Base-by-base conservation (phyloP, 2,888 invertebrate species). In the Gandaritis pyraliata region DNA sequence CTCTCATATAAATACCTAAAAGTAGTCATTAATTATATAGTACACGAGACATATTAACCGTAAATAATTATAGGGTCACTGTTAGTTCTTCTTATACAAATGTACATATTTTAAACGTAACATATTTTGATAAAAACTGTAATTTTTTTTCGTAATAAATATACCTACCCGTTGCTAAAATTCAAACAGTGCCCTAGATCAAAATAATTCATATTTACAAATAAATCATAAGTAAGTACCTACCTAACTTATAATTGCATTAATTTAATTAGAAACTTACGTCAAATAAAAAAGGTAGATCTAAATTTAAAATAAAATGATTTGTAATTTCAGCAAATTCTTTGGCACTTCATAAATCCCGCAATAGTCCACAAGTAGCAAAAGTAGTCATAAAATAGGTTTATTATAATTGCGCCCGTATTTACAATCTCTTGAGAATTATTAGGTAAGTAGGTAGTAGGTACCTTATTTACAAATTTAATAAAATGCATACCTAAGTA, bases 331-430 rank as follows among this genome's bases (percentile, higher is more conserved):
- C 36, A 51, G 41, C 47, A 58, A 58, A 57, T 30, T 70, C 66
- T 69, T 70, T 70, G 70, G 70, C 66, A 68, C 66, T 61, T 59
- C 55, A 55, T 36, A 59, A 68, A 65, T 51, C 55, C 41, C 10
- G 16, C 47, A 47, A 46, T 47, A 15, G 11, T 52, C 36, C 33
- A 15, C 15, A 15, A 15, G n/a, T 33, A 39, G 8, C n/a, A n/a
- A n/a, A n/a, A n/a, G n/a, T n/a, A n/a, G 16, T 43, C 41, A 41
- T 15, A 33, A 52, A 38, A 46, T 39, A 52, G 18, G 10, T 45
- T 52, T 41, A 39, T 8, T 11, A 29, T 39, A 45, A 43, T 48
- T 52, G 56, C 51, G 39, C 41, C 43, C 23, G 18, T 48, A 53
- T 41, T 58, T 56, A 51, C 60, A 61, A 47, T 2, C 5, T 58